Base-by-base conservation (phyloP, 1,140 invertebrate genomes). In the Maconellicoccus hirsutus region DNA sequence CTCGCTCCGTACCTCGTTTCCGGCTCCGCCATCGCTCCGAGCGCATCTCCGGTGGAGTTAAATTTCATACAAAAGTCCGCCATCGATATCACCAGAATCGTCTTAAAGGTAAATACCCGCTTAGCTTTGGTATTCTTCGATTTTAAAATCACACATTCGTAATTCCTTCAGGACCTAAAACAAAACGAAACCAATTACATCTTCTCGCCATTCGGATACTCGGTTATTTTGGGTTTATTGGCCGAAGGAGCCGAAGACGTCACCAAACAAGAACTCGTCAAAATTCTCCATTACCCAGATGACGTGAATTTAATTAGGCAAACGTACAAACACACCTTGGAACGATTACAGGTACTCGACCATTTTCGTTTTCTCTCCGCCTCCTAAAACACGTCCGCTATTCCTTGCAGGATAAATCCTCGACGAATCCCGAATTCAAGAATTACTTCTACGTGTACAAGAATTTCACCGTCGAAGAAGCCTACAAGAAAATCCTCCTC, bases 381-480 rank as follows among this genome's bases (percentile, higher is more conserved):
- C 3, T 33, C 29, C 12, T 33, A 12, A 33, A 33, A 52, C 42
- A 4, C 16, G 16, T 52, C 42, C n/a, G 6, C 2, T 52, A 52
- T 52, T n/a, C n/a, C n/a, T n/a, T n/a, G 33, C 73, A 77, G 75
- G 76, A 76, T 10, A 76, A 74, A 61, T 52, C 74, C 23, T 38
- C 70, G 79, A 78, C 79, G 16, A 78, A 80, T 73, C 85, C 85
- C 16, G 84, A 86, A 73, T 81, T 86, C 74, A 84, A 84, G 76
- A 86, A 84, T 72, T 86, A 82, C 80, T 83, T 86, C 74, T 86
- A 86, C 73, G 81, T 86, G 59, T 86, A 86, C 75, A 84, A 84
- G 74, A 86, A 86, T 71, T 82, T 84, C 74, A 83, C 83, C 0
- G 82, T 84, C 1, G 80, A 83, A 71, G 81, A 85, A 52, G 81